Conservation (phyloP, 2,113 vertebrate species). For the Nycticryphes semicollaris region DNA sequence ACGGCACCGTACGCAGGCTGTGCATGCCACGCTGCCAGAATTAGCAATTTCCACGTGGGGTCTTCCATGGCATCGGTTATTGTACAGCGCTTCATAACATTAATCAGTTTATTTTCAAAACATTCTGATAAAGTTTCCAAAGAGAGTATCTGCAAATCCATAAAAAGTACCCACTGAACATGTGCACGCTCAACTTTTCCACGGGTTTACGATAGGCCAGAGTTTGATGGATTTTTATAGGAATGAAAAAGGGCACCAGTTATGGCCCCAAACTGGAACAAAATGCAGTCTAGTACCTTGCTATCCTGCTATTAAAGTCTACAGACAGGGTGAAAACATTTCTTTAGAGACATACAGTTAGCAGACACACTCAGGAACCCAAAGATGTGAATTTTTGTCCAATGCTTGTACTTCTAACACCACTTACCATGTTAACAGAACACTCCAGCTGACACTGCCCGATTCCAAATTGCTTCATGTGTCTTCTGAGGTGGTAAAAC, state of each 20-base stretch:
- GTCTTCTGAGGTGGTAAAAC: background rate
- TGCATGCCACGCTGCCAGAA: background rate
- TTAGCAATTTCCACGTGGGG: background rate
- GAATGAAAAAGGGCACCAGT: background rate
- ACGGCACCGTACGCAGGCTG: background rate
- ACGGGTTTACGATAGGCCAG: background rate
- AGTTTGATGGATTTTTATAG: background rate
- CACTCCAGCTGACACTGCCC: background rate
- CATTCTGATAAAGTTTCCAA: background rate
- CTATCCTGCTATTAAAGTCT: background rate
- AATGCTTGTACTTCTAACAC: background rate
- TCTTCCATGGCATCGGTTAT: background rate
- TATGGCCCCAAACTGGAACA: background rate
- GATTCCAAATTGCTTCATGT: background rate
- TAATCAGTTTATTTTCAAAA: background rate
- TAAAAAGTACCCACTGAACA: background rate
- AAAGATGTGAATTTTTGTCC: background rate
- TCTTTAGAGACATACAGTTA: background rate
- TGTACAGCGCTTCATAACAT: background rate
- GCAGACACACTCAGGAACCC: background rate
- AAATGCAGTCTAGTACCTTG: background rate
- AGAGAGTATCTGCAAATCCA: background rate
- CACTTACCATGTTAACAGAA: background rate
- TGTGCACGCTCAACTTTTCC: background rate
- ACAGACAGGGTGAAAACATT: background rate